phyloP scores from a whole-genome alignment of 2,113 vertebrate genomes.

The Megaceryle maxima region DNA sequence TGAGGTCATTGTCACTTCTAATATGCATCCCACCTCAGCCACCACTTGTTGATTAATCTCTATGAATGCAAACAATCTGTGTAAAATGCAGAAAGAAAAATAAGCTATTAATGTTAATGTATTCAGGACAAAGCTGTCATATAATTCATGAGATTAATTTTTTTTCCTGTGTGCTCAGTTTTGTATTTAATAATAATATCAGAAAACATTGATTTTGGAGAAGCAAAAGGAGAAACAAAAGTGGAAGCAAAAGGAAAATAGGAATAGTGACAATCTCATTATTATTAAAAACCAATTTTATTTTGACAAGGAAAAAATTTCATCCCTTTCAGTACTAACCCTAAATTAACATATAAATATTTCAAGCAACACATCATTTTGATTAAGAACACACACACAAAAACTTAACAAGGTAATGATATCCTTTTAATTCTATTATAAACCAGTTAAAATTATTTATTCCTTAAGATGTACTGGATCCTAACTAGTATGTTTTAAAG shows the following conservation, averaged over 20 bases:
- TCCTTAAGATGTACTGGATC: neutral
- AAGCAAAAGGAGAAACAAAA: slow-evolving; percentile 4
- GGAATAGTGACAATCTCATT: slow-evolving; percentile 37
- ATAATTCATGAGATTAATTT: neutral
- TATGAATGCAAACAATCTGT: neutral
- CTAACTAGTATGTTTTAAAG: neutral
- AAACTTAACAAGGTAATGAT: neutral
- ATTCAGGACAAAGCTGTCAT: neutral
- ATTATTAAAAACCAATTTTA: slow-evolving; percentile 10
- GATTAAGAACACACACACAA: neutral
- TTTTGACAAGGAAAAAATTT: neutral
- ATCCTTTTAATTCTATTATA: neutral
- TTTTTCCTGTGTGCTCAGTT: neutral
- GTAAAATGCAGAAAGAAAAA: neutral
- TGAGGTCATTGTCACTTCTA: neutral
- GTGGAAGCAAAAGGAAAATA: neutral
- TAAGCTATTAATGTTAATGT: neutral
- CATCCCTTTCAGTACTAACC: neutral
- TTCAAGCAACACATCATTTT: slow-evolving; percentile 19
- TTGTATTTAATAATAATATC: slow-evolving; percentile 21
- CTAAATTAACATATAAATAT: slow-evolving; percentile 19
- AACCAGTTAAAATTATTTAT: neutral
- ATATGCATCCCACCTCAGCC: neutral
- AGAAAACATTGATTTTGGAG: slow-evolving; percentile 14
- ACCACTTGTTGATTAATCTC: neutral